Conservation (phyloP, 2,113 vertebrate genomes). For the Procavia capensis region DNA sequence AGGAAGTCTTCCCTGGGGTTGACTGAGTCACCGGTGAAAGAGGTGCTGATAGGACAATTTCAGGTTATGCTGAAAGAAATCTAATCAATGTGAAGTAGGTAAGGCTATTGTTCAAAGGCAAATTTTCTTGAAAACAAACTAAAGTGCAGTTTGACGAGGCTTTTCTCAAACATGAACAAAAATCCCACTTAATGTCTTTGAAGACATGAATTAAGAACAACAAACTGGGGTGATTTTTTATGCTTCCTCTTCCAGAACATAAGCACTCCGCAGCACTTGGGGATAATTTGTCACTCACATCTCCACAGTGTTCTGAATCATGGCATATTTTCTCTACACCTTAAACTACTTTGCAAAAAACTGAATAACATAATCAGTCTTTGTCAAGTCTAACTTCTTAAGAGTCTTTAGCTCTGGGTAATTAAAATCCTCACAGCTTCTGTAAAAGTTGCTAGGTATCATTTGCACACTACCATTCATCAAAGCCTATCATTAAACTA, state of each 20-base stretch:
- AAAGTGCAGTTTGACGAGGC: not conserved
- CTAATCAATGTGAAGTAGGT: not conserved
- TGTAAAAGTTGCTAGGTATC: not conserved
- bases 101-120: not conserved
- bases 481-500: not conserved
- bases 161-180: not conserved
- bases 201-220: not conserved
- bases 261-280: not conserved
- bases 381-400: conserved; percentile 27
- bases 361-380: not conserved
- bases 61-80: not conserved
- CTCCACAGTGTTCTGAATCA: not conserved
- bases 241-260: not conserved
- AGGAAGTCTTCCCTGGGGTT: not conserved
- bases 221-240: not conserved
- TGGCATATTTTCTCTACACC: not conserved
- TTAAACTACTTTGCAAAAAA: conserved; percentile 28
- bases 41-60: not conserved
- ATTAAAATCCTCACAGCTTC: conserved; percentile 14
- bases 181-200: not conserved
- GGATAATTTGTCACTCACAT: conserved; percentile 24
- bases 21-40: not conserved
- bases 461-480: not conserved
- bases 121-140: not conserved
- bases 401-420: not conserved